phyloP scores from a whole-genome alignment of 2,797 vertebrate species.

The Taenioides sp. region DNA sequence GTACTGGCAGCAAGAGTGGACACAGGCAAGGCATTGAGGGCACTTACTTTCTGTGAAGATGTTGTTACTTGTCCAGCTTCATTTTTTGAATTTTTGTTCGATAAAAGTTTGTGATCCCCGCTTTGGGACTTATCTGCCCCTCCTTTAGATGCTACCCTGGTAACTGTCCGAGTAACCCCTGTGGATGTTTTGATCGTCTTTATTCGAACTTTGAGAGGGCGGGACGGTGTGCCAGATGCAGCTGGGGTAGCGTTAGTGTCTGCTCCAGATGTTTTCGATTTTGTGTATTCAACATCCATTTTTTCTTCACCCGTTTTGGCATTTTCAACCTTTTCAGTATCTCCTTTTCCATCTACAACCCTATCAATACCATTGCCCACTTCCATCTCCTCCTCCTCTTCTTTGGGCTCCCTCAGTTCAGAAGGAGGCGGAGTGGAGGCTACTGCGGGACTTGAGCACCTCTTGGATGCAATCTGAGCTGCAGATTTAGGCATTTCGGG shows the following conservation, averaged over 20 bases:
- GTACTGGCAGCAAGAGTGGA: constrained; percentile 92
- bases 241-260: constrained; percentile 60
- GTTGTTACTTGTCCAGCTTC: constrained; percentile 60
- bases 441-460: constrained; percentile 72
- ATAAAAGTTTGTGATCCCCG: constrained; percentile 62
- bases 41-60: constrained; percentile 72
- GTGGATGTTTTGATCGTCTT: constrained; percentile 96
- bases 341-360: constrained; percentile 59
- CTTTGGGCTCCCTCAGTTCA: constrained; percentile 80
- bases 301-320: constrained; percentile 67
- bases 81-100: constrained; percentile 64
- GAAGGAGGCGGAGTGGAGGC: constrained; percentile 74
- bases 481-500: constrained; percentile 77
- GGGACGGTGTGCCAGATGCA: constrained; percentile 79
- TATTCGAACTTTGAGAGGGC: constrained; percentile 94
- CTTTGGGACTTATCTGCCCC: constrained; percentile 66
- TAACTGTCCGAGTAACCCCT: constrained; percentile 93
- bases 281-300: constrained; percentile 71
- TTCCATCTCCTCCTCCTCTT: constrained; percentile 83
- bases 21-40: constrained; percentile 82
- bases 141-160: constrained; percentile 82
- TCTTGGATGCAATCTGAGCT: constrained; percentile 65
- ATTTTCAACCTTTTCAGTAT: constrained; percentile 57
- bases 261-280: constrained; percentile 54
- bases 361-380: constrained; percentile 71